Evolutionary conservation across 2,888 invertebrate genomes (phyloP).

Genomic region (Drosophila mercatorum): DNA sequence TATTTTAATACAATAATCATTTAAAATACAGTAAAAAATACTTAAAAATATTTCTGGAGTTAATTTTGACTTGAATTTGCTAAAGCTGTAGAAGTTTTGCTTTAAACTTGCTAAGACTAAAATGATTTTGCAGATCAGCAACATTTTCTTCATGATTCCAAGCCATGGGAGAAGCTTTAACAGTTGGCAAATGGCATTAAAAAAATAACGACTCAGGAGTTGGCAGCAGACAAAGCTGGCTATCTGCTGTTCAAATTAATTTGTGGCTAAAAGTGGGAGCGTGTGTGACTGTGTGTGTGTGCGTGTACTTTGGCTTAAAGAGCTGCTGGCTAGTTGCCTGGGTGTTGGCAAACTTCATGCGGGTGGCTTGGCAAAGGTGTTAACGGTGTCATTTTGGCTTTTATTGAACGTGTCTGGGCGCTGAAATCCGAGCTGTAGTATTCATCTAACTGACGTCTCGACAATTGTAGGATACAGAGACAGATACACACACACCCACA

Average conservation of each 20-base stretch:
- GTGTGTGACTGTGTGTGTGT: not conserved
- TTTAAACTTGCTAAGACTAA: not conserved
- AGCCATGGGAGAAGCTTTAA: slow-evolving; percentile 47
- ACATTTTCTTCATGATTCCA: not conserved
- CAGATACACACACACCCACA: slow-evolving; percentile 30
- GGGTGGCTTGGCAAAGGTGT: slow-evolving; percentile 42
- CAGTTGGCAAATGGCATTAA: slow-evolving; percentile 41
- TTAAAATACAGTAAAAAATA: too few species aligned
- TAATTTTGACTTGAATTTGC: too few species aligned
- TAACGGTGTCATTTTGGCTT: slow-evolving; percentile 51
- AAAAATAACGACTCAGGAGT: slow-evolving; percentile 26
- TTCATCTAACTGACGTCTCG: slow-evolving; percentile 39
- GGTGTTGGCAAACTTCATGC: slow-evolving; percentile 24
- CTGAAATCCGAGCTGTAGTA: slow-evolving; percentile 55
- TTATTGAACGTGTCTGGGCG: slow-evolving; percentile 50
- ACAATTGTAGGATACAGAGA: slow-evolving; percentile 36
- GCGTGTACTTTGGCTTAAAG: slow-evolving; percentile 9
- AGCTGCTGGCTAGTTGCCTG: slow-evolving; percentile 14
- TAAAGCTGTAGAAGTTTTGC: too few species aligned
- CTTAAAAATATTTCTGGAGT: too few species aligned
- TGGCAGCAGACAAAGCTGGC: slow-evolving; percentile 34
- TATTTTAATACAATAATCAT: too few species aligned
- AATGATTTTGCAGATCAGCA: not conserved
- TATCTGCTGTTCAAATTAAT: slow-evolving; percentile 44
- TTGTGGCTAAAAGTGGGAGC: slow-evolving; percentile 16